phyloP scores from a whole-genome alignment of 2,888 invertebrate species.

The Metacarcinus magister region DNA sequence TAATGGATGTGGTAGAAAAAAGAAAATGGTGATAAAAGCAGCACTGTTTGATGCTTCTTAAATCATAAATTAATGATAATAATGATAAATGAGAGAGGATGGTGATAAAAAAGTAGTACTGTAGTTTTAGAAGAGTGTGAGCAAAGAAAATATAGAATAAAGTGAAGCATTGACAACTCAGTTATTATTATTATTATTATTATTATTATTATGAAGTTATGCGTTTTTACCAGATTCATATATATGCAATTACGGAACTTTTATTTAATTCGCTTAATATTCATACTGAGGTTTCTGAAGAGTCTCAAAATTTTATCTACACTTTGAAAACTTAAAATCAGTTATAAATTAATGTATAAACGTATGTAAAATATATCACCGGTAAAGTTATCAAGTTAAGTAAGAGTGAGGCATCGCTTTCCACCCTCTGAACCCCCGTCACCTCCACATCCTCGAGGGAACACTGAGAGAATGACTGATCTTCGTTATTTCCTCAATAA shows the following conservation, averaged over 20 bases:
- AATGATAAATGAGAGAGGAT: background rate
- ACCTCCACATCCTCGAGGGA: slow-evolving; percentile 31
- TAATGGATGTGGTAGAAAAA: background rate
- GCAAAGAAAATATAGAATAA: background rate
- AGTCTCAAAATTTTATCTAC: background rate
- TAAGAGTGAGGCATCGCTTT: background rate
- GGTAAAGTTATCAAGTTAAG: background rate
- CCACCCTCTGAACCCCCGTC: background rate
- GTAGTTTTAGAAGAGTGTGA: background rate
- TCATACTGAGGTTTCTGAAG: background rate
- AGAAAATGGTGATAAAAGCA: background rate
- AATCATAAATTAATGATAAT: background rate
- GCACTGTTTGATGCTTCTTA: background rate
- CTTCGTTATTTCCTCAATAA: slow-evolving; percentile 73
- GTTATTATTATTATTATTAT: background rate
- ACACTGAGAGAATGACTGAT: slow-evolving; percentile 73
- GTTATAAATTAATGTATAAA: background rate
- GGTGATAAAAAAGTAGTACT: background rate
- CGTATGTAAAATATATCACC: background rate
- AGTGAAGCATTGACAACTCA: background rate
- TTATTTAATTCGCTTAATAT: background rate
- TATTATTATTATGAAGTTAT: background rate
- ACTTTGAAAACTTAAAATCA: background rate
- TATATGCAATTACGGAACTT: background rate
- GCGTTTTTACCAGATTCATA: background rate